Evolutionary conservation across 1,140 invertebrate genomes (phyloP).

Genomic region (Drosophila athabasca): DNA sequence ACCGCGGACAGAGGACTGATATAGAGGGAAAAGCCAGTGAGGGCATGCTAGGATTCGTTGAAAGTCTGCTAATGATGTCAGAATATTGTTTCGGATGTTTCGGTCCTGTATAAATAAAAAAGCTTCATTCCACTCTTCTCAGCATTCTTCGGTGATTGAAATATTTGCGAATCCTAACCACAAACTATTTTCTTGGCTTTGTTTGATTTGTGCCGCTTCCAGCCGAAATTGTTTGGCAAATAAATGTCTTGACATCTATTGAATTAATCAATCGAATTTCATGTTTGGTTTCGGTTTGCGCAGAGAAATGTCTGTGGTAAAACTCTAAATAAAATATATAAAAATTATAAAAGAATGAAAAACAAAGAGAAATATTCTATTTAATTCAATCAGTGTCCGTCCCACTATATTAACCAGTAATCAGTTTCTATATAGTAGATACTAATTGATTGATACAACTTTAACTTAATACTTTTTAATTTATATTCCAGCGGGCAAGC

Average conservation of each 20-base stretch:
- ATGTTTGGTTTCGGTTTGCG: slow-evolving; percentile 15
- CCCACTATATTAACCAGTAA: neutral
- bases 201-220: slow-evolving; percentile 13
- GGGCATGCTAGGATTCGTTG: too few relatives aligned
- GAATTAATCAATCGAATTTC: slow-evolving; percentile 34
- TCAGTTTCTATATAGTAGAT: too few relatives aligned
- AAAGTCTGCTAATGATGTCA: too few relatives aligned
- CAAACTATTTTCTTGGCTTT: slow-evolving; percentile 24
- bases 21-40: too few relatives aligned
- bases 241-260: slow-evolving; percentile 27
- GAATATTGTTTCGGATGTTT: too few relatives aligned
- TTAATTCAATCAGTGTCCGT: neutral
- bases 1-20: too few relatives aligned
- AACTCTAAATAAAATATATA: slow-evolving; percentile 1
- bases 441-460: too few relatives aligned
- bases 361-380: slow-evolving; percentile 13
- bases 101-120: too few relatives aligned
- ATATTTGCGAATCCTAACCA: slow-evolving; percentile 7
- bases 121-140: too few relatives aligned
- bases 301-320: slow-evolving; percentile 26
- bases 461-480: too few relatives aligned
- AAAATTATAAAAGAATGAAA: slow-evolving; percentile 1
- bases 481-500: too few relatives aligned
- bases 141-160: too few relatives aligned
- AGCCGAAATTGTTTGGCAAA: slow-evolving; percentile 2